Conservation (phyloP, 2,888 invertebrate genomes). For the Melikaiella ostensackeni region DNA sequence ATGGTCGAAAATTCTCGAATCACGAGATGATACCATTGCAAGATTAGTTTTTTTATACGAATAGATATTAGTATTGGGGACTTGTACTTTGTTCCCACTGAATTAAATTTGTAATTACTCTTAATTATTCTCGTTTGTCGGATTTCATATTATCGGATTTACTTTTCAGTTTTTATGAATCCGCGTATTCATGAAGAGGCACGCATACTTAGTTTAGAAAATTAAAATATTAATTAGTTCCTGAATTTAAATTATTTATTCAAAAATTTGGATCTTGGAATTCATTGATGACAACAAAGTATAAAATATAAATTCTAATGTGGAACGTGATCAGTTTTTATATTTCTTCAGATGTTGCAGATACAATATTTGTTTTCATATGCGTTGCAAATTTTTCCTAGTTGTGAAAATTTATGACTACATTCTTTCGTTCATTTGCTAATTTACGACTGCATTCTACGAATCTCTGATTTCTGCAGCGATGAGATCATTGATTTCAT, state of each 20-base stretch:
- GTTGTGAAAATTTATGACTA: slow-evolving; percentile 18
- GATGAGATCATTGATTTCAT: slow-evolving; percentile 29
- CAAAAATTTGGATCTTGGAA: not conserved
- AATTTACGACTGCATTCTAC: slow-evolving; percentile 21
- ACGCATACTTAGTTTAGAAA: not conserved
- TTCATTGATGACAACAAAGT: not conserved
- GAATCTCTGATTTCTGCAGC: slow-evolving; percentile 18
- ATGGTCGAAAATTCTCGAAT: too few relatives aligned
- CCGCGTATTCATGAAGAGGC: not conserved
- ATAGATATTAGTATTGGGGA: not conserved
- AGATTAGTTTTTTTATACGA: not conserved
- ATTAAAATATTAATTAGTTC: not conserved
- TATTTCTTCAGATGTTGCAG: not conserved
- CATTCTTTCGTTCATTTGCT: slow-evolving; percentile 2
- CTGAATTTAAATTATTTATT: not conserved
- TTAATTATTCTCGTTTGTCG: not conserved
- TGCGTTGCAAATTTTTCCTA: slow-evolving; percentile 12
- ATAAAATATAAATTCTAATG: not conserved
- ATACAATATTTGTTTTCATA: slow-evolving; percentile 19
- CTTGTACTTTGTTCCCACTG: not conserved
- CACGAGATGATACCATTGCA: not conserved
- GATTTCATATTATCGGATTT: not conserved
- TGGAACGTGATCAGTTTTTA: slow-evolving; percentile 11
- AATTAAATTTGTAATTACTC: not conserved
- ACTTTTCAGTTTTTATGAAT: not conserved